These are phyloP conservation scores for Montipora efflorescens DNA, from an alignment of 64 coral and sea anemone genomes.

Conservation along the genomic window DNA sequence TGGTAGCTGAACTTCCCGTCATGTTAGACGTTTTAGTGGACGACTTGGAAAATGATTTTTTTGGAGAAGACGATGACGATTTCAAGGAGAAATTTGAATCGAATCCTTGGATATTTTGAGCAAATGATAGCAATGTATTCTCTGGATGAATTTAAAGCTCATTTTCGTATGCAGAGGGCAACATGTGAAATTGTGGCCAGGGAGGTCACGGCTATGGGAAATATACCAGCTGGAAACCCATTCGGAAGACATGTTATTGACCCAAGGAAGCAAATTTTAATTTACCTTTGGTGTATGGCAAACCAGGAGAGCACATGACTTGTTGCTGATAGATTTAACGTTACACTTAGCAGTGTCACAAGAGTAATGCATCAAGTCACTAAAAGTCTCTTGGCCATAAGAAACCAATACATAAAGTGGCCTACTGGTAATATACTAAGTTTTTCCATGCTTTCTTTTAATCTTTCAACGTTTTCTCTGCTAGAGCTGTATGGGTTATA, in stretches of 20 bases:
- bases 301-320: constrained; percentile 34
- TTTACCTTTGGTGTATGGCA: constrained; percentile 60
- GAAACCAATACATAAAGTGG: constrained; percentile 59
- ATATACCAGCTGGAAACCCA: constrained; percentile 31
- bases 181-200: constrained; percentile 25
- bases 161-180: constrained; percentile 67
- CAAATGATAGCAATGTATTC: constrained; percentile 39
- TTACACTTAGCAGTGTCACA: constrained; percentile 65
- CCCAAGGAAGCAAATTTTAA: constrained; percentile 60
- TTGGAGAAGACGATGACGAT: neutral
- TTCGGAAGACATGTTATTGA: constrained; percentile 68
- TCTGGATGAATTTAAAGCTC: constrained; percentile 62
- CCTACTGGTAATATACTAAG: constrained; percentile 29
- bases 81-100: constrained; percentile 42
- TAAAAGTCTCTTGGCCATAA: constrained; percentile 43
- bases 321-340: constrained; percentile 70
- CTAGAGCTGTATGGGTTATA: neutral
- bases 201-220: constrained; percentile 32
- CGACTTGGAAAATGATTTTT: constrained; percentile 8
- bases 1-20: neutral
- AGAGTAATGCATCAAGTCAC: constrained; percentile 47
- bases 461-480: neutral
- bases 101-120: constrained; percentile 46
- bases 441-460: neutral
- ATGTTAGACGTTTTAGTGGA: neutral